Percentiles rank a stretch among this genome's conserved stretches.
These are phyloP conservation scores for Heliconius aoede DNA, from an alignment of 2,888 invertebrate genomes.

Conservation along the genomic window DNA sequence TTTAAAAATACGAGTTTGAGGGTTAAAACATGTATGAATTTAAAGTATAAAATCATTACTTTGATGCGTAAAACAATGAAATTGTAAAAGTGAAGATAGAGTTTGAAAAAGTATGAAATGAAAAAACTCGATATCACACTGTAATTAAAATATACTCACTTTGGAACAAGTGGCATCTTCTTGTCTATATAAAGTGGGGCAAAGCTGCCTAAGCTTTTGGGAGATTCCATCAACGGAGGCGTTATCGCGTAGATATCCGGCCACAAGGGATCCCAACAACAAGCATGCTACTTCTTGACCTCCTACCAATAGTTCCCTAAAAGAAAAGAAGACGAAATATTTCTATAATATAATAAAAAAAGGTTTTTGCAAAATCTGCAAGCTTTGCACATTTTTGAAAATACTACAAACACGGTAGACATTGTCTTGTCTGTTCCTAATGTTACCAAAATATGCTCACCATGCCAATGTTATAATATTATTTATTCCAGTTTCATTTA, in stretches of 20 bases:
- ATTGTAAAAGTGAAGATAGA: no score
- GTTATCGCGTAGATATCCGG: conserved; percentile 96
- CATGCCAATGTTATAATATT: no score
- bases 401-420: no score
- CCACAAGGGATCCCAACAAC: conserved; percentile 93
- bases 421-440: no score
- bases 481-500: no score
- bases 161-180: conserved; percentile 98
- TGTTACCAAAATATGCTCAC: no score
- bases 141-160: conserved; percentile 75
- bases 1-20: no score
- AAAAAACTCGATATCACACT: neutral
- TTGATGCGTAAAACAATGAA: no score
- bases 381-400: no score
- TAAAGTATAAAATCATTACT: no score
- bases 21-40: no score
- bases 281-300: conserved; percentile 87
- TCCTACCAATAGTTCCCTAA: conserved; percentile 89
- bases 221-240: conserved; percentile 97
- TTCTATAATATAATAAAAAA: neutral
- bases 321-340: conserved; percentile 27
- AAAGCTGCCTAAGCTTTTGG: conserved; percentile 92
- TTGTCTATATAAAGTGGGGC: conserved; percentile 95
- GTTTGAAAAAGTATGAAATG: no score
- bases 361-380: neutral